These are phyloP conservation scores for Chlamydotis undulata DNA, from an alignment of 2,113 vertebrate species.

Conservation along the genomic window DNA sequence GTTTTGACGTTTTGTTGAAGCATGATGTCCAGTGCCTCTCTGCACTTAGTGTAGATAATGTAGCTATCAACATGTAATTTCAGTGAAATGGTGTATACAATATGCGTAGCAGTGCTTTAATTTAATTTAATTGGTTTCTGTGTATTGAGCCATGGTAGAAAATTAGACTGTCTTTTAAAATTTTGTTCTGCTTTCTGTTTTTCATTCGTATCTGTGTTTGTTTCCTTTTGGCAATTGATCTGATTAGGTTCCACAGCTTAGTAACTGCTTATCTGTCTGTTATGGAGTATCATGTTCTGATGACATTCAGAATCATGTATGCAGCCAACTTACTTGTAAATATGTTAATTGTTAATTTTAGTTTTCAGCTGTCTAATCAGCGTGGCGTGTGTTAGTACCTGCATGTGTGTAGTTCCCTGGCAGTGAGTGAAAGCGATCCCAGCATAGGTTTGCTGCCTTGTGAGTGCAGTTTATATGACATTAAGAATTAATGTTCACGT, in stretches of 20 bases:
- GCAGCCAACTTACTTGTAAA: slow-evolving; percentile 82
- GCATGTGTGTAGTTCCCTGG: slow-evolving; percentile 24
- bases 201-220: not conserved
- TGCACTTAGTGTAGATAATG: slow-evolving; percentile 91
- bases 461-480: not conserved
- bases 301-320: slow-evolving; percentile 73
- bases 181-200: slow-evolving; percentile 54
- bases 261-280: slow-evolving; percentile 73
- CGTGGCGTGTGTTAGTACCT: not conserved
- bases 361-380: slow-evolving; percentile 47
- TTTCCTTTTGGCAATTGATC: not conserved
- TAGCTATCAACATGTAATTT: slow-evolving; percentile 85
- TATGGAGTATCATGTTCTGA: slow-evolving; percentile 65
- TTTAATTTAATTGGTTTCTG: slow-evolving; percentile 69
- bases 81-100: slow-evolving; percentile 81
- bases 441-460: not conserved
- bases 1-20: slow-evolving; percentile 81
- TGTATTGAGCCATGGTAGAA: slow-evolving; percentile 75
- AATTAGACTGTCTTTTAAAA: slow-evolving; percentile 66
- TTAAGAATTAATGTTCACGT: slow-evolving; percentile 18
- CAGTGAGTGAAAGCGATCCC: slow-evolving; percentile 9
- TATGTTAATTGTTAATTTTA: slow-evolving; percentile 75
- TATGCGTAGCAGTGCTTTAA: slow-evolving; percentile 76
- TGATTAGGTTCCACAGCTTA: slow-evolving; percentile 64
- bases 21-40: slow-evolving; percentile 91